Conservation (phyloP, 2,888 invertebrate genomes). For the Scaptomyza polygonia region DNA sequence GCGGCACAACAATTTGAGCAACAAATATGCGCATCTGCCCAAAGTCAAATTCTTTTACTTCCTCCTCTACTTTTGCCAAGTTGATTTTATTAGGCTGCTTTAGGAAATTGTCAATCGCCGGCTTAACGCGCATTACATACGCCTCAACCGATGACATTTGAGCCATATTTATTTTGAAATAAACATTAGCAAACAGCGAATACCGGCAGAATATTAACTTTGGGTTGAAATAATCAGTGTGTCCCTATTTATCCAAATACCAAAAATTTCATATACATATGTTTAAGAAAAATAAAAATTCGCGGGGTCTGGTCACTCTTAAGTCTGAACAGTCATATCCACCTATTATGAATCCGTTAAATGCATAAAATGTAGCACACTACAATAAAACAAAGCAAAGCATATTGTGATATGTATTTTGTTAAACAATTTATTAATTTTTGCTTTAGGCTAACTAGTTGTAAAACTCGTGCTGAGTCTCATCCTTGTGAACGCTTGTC, state of each 20-base stretch:
- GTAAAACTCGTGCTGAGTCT: conserved; percentile 98
- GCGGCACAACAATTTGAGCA: conserved; percentile 80
- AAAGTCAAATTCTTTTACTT: conserved; percentile 73
- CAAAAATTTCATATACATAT: background rate
- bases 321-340: background rate
- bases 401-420: background rate
- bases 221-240: background rate
- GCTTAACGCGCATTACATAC: conserved; percentile 79
- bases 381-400: background rate
- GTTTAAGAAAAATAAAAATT: background rate
- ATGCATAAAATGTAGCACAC: background rate
- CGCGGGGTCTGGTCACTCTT: background rate
- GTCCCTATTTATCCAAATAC: background rate
- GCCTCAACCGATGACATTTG: conserved; percentile 75
- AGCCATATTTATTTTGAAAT: background rate
- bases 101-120: conserved; percentile 80
- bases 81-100: conserved; percentile 70
- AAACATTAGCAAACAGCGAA: conserved; percentile 8
- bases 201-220: background rate
- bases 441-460: conserved; percentile 87
- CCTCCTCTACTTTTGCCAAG: conserved; percentile 66
- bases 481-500: conserved; percentile 98
- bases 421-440: background rate
- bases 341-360: background rate
- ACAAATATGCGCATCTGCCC: conserved; percentile 80